phyloP scores from a whole-genome alignment of 2,797 vertebrate species.

The Huso huso region DNA sequence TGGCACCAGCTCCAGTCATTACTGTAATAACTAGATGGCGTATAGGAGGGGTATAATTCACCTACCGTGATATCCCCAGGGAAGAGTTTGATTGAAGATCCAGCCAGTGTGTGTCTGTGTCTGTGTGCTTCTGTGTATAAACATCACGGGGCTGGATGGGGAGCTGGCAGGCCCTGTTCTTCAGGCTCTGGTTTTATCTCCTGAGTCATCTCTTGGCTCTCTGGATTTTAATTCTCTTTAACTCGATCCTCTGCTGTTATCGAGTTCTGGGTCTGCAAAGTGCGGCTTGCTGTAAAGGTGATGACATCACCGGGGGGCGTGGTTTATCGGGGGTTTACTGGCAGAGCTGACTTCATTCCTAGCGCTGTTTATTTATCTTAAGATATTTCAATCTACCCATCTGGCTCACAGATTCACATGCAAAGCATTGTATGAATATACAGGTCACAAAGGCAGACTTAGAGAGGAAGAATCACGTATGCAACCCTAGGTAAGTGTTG shows the following conservation, averaged over 20 bases:
- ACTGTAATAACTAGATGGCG: no score
- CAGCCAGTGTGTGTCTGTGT: no score
- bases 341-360: background rate
- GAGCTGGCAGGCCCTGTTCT: no score
- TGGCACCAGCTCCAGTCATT: no score
- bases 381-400: background rate
- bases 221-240: background rate
- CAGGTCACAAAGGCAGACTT: background rate
- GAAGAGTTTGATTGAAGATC: no score
- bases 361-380: background rate
- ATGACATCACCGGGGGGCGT: background rate
- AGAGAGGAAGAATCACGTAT: background rate
- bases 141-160: no score
- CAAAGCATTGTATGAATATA: background rate
- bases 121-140: no score
- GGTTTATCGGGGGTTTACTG: conserved; percentile 2
- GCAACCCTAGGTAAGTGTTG: background rate
- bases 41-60: no score
- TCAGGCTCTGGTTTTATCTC: background rate
- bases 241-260: background rate
- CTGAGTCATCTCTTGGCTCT: background rate
- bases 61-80: no score
- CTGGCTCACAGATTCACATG: background rate
- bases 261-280: background rate
- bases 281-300: background rate